phyloP scores from a whole-genome alignment of 2,797 vertebrate genomes.

The Eutrigla gurnardus region DNA sequence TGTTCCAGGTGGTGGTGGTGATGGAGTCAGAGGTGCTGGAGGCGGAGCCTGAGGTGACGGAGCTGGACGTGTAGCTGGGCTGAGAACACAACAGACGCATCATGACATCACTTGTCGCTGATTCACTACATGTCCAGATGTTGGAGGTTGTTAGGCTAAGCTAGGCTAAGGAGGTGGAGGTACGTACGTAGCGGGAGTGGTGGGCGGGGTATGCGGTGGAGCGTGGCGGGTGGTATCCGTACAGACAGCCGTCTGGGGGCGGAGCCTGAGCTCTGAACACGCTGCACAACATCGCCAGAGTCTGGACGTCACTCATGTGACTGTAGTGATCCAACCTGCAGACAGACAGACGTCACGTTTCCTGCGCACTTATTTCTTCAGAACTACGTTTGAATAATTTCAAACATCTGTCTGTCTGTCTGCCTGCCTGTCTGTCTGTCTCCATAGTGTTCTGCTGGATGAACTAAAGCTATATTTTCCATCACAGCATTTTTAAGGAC shows the following conservation, averaged over 20 bases:
- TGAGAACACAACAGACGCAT: slow-evolving; percentile 58
- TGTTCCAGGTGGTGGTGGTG: slow-evolving; percentile 87
- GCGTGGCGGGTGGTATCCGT: slow-evolving; percentile 83
- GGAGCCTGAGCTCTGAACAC: slow-evolving; percentile 90
- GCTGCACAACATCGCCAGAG: slow-evolving; percentile 96
- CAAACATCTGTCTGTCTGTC: no score
- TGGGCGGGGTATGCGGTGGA: slow-evolving; percentile 81
- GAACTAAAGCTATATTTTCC: no score
- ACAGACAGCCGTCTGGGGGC: slow-evolving; percentile 86
- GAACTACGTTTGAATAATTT: no score
- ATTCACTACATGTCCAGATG: no score
- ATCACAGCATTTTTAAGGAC: no score
- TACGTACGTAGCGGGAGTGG: slow-evolving; percentile 89
- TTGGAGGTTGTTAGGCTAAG: not conserved
- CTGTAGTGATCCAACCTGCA: slow-evolving; percentile 95
- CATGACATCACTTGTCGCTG: slow-evolving; percentile 1
- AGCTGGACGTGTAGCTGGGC: slow-evolving; percentile 93
- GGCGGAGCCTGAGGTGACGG: slow-evolving; percentile 90
- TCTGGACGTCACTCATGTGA: slow-evolving; percentile 95
- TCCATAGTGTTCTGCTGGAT: no score
- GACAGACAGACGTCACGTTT: not conserved
- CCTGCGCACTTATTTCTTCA: no score
- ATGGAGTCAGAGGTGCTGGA: slow-evolving; percentile 95
- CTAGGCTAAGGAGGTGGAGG: not conserved
- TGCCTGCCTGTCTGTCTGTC: no score